A percentile compares a stretch with the other conserved stretches of the same genome.
Conservation (phyloP, 2,797 vertebrate genomes). For the Clarias platycephalus region DNA sequence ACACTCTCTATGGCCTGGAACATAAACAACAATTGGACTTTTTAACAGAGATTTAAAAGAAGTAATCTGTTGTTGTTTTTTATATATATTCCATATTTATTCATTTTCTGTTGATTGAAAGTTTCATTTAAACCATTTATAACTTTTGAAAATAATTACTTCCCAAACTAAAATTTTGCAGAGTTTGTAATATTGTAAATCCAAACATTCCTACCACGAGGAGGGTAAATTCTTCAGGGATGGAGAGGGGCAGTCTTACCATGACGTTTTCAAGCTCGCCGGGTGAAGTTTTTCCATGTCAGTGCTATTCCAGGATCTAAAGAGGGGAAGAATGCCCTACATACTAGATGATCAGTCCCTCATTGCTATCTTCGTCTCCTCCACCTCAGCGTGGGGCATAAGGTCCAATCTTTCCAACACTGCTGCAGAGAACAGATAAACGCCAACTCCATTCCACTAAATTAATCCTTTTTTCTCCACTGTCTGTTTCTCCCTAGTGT, state of each 20-base stretch:
- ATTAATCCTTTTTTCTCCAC: slow-evolving; percentile 43
- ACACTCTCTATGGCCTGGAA: slow-evolving; percentile 15
- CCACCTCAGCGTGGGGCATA: slow-evolving; percentile 43
- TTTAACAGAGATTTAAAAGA: neutral
- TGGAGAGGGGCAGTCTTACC: slow-evolving; percentile 23
- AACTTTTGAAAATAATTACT: neutral
- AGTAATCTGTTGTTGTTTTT: too few species aligned
- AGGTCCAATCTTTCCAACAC: slow-evolving; percentile 45
- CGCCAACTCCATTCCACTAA: slow-evolving; percentile 47
- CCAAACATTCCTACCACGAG: neutral
- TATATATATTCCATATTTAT: neutral
- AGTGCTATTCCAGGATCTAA: slow-evolving; percentile 53
- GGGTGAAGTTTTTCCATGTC: slow-evolving; percentile 55
- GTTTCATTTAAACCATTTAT: neutral
- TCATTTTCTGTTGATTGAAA: neutral
- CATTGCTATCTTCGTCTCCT: slow-evolving; percentile 34
- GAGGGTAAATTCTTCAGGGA: slow-evolving; percentile 10
- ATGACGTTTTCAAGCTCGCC: slow-evolving; percentile 50
- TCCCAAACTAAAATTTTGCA: neutral
- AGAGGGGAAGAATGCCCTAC: slow-evolving; percentile 58
- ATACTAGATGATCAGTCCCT: slow-evolving; percentile 52
- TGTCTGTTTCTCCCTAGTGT: neutral
- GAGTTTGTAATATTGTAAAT: neutral
- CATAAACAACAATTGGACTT: neutral
- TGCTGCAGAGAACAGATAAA: slow-evolving; percentile 52